Evolutionary conservation across 2,888 invertebrate species (phyloP), one percentile per base, ranked within the genome.

Genomic region (Diadegma fenestrale): DNA sequence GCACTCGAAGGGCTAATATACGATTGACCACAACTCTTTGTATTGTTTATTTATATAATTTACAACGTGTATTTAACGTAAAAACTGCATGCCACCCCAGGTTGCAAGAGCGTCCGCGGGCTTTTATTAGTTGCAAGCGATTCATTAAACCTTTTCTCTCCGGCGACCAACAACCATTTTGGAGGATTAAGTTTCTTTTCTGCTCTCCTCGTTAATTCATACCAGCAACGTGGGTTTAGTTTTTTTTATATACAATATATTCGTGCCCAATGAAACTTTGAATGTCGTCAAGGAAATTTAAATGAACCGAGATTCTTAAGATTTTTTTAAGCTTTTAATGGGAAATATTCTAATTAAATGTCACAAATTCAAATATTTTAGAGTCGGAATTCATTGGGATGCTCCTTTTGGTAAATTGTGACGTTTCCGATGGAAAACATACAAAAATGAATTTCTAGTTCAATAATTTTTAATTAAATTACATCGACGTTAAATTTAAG

Each of bases 31-130:
- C 51, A 69, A 86, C 73, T 83, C 64, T 61, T 71, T 71, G 51
- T 71, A 63, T 66, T 51, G 61, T 77, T 73, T 78, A 73, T 82
- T 54, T 41, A 14, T 45, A 69, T 41, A 94, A 94, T 94, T 94
- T 94, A 88, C 87, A 84, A 89, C 88, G 90, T 90, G 89, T 90
- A 92, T 89, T 91, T 89, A 89, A 88, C 90, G 90, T 84, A 88
- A 88, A 88, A 88, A 87, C 80, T 87, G 89, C 89, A 91, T 92
- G 91, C 92, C 89, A 90, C 87, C 90, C 92, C 92, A 92, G 84
- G 89, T 93, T 93, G 93, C 92, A 93, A 93, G 92, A 92, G 90
- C 90, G 91, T 91, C 90, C 89, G 87, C 87, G 83, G 82, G 80
- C 79, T 84, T 71, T 63, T 89, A 92, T 92, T 91, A 92, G 92